A percentile compares a stretch with the other conserved stretches of the same genome.
phyloP scores from a whole-genome alignment of 2,797 vertebrate genomes.

The Melopsittacus undulatus region DNA sequence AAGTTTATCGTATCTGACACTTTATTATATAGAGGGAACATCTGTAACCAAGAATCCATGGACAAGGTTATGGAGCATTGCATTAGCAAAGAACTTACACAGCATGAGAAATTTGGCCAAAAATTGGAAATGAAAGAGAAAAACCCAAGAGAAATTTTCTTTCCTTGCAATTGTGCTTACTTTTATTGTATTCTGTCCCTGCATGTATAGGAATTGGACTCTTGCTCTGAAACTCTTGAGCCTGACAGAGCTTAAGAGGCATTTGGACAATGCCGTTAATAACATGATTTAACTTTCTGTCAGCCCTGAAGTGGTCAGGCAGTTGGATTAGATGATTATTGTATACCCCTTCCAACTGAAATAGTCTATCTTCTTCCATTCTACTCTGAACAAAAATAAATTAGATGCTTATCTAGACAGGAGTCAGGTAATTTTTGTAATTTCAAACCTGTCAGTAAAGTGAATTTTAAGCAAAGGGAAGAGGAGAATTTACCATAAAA shows the following conservation, averaged over 20 bases:
- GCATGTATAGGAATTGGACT: background rate
- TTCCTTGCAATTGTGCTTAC: background rate
- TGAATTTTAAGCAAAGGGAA: background rate
- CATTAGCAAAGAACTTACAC: background rate
- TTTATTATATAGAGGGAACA: background rate
- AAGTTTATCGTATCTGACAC: background rate
- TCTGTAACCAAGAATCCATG: background rate
- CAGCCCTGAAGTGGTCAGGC: background rate
- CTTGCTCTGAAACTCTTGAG: background rate
- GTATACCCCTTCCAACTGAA: background rate
- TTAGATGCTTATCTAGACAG: background rate
- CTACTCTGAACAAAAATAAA: background rate
- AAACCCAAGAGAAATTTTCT: background rate
- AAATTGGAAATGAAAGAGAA: background rate
- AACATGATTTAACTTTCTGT: background rate
- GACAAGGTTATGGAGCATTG: background rate
- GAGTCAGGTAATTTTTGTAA: background rate
- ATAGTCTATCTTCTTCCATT: background rate
- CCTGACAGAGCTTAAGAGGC: background rate
- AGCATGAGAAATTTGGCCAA: background rate
- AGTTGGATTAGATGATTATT: background rate
- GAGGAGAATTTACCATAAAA: background rate
- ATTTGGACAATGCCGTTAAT: background rate
- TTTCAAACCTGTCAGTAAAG: background rate
- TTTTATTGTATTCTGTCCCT: background rate